Evolutionary conservation across 2,888 invertebrate genomes (phyloP).

Genomic region (Agonum fuliginosum): DNA sequence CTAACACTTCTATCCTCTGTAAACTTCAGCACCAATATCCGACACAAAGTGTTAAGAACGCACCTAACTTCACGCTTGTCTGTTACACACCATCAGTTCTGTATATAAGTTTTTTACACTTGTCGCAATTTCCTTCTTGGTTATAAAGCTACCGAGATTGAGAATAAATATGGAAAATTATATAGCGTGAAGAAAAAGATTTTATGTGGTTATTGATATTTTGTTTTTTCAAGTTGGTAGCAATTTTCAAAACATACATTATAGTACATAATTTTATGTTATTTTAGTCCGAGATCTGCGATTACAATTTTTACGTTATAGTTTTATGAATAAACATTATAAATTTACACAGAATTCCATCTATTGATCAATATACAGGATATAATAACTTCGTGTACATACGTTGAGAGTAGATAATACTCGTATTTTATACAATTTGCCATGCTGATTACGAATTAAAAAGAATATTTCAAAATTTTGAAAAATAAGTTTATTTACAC

Average conservation of each 20-base stretch:
- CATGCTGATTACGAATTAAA: too few species aligned
- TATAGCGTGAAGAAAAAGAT: slow-evolving; percentile 15
- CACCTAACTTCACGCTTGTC: slow-evolving; percentile 40
- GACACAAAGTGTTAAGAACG: slow-evolving; percentile 9
- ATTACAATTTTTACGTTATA: too few species aligned
- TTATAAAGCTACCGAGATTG: slow-evolving; percentile 19
- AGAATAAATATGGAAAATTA: slow-evolving; percentile 36
- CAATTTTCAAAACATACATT: neutral
- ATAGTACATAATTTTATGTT: too few species aligned
- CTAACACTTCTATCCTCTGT: neutral
- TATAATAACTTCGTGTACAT: too few species aligned
- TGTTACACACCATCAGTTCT: slow-evolving; percentile 32
- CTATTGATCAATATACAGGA: too few species aligned
- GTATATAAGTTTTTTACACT: slow-evolving; percentile 13
- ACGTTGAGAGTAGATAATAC: too few species aligned
- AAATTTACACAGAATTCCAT: too few species aligned
- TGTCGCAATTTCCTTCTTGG: slow-evolving; percentile 7
- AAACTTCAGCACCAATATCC: neutral
- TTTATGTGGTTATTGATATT: slow-evolving; percentile 22
- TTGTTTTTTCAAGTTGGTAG: neutral
- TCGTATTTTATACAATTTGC: too few species aligned
- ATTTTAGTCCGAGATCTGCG: too few species aligned
- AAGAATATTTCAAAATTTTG: too few species aligned
- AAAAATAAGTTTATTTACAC: too few species aligned
- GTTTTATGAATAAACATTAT: too few species aligned